Evolutionary conservation across 2,113 vertebrate genomes (phyloP).

Genomic region (Gallinago paraguaiae): DNA sequence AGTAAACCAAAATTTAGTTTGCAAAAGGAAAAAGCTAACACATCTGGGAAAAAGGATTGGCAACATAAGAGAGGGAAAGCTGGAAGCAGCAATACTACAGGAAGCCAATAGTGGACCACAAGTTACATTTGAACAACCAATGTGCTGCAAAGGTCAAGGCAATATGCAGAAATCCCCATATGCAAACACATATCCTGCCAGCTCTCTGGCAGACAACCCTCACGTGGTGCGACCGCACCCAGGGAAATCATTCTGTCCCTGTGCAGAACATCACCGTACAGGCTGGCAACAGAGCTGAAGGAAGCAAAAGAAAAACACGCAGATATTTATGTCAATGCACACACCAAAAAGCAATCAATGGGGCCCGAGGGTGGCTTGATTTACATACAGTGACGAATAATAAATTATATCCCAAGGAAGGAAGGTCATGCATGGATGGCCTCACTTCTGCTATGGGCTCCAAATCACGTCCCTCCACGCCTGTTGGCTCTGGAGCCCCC

Average conservation of each 20-base stretch:
- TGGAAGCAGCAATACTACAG: slow-evolving; percentile 7
- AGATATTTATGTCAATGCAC: neutral
- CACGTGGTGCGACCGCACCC: neutral
- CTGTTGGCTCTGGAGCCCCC: neutral
- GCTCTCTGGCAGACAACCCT: neutral
- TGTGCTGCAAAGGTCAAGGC: slow-evolving; percentile 35
- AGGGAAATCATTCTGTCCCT: neutral
- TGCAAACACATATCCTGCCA: neutral
- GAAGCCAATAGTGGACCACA: slow-evolving; percentile 26
- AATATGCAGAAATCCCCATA: slow-evolving; percentile 9
- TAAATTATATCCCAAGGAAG: neutral
- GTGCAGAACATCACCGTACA: neutral
- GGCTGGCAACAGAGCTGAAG: neutral
- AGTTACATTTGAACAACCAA: neutral
- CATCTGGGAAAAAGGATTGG: neutral
- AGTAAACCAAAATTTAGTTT: neutral
- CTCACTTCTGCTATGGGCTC: neutral
- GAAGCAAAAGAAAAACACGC: neutral
- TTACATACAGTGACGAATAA: neutral
- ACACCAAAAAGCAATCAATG: neutral
- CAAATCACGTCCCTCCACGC: neutral
- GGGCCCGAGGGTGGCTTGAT: neutral
- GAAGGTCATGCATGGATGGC: neutral
- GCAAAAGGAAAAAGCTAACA: neutral
- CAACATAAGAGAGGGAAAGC: neutral